Conservation (phyloP, 2,888 invertebrate genomes). For the Dryobota labecula region DNA sequence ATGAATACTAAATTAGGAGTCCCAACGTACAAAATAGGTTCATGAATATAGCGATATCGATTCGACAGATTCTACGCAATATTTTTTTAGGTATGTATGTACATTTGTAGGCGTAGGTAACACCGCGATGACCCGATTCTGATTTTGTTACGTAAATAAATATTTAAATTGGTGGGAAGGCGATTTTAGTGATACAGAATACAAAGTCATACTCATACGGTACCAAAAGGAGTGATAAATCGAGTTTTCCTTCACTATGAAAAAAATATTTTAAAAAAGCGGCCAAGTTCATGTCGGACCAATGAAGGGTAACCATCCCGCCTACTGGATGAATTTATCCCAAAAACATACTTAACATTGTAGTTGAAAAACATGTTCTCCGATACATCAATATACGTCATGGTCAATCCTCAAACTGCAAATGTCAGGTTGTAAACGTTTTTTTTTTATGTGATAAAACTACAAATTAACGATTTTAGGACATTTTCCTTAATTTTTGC, state of each 20-base stretch:
- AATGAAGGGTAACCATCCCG: too few relatives aligned
- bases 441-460: too few relatives aligned
- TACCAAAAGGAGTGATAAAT: neutral
- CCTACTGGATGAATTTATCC: too few relatives aligned
- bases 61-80: neutral
- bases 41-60: slow-evolving; percentile 15
- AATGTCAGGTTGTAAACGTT: too few relatives aligned
- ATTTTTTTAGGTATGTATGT: neutral
- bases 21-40: neutral
- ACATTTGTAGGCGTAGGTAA: neutral
- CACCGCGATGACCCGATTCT: neutral
- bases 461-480: too few relatives aligned
- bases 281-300: too few relatives aligned
- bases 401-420: too few relatives aligned
- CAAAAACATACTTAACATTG: too few relatives aligned
- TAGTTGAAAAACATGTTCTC: too few relatives aligned
- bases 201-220: too few relatives aligned
- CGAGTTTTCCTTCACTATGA: neutral
- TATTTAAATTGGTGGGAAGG: neutral
- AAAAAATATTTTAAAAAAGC: neutral
- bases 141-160: neutral
- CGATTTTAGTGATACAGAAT: neutral
- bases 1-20: slow-evolving; percentile 33
- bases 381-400: too few relatives aligned
- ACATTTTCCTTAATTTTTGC: too few relatives aligned